Evolutionary conservation across 2,113 vertebrate genomes (phyloP).

Genomic region (Oryzias woworae): DNA sequence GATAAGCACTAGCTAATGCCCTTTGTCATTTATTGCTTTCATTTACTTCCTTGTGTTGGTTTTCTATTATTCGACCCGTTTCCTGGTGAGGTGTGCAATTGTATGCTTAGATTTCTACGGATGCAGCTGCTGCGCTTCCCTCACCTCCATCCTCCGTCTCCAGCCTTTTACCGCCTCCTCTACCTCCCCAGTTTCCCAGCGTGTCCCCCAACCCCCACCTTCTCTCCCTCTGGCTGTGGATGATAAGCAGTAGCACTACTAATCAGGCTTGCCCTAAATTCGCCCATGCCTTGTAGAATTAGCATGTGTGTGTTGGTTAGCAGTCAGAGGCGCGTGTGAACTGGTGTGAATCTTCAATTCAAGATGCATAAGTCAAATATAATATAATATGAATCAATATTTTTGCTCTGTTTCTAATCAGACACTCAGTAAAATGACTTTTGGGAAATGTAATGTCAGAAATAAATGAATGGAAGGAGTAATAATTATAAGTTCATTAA

Average conservation of each 20-base stretch:
- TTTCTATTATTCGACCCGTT: not conserved
- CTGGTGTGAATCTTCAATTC: conserved; percentile 14
- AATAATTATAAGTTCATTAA: not conserved
- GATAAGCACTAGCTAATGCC: not conserved
- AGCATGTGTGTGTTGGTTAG: conserved; percentile 43
- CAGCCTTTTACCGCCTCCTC: conserved; percentile 29
- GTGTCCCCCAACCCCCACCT: conserved; percentile 14
- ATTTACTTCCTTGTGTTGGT: not conserved
- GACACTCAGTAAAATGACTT: conserved; percentile 38
- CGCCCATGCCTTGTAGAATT: conserved; percentile 74
- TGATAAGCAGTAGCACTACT: conserved; percentile 76
- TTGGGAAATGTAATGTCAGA: not conserved
- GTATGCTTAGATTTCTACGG: conserved; percentile 7
- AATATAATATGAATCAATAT: not conserved
- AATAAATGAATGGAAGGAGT: not conserved
- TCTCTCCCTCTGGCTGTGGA: conserved; percentile 54
- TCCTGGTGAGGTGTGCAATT: not conserved
- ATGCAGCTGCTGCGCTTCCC: conserved; percentile 12
- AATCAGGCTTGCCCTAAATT: conserved; percentile 82
- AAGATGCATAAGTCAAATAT: conserved; percentile 45
- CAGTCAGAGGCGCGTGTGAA: conserved; percentile 15
- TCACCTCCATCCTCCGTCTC: conserved; percentile 14
- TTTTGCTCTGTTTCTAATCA: conserved; percentile 34
- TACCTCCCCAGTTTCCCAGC: conserved; percentile 22
- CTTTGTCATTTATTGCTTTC: conserved; percentile 24